These are phyloP conservation scores for Gouania willdenowi DNA, from an alignment of 2,797 vertebrate genomes.

Conservation along the genomic window DNA sequence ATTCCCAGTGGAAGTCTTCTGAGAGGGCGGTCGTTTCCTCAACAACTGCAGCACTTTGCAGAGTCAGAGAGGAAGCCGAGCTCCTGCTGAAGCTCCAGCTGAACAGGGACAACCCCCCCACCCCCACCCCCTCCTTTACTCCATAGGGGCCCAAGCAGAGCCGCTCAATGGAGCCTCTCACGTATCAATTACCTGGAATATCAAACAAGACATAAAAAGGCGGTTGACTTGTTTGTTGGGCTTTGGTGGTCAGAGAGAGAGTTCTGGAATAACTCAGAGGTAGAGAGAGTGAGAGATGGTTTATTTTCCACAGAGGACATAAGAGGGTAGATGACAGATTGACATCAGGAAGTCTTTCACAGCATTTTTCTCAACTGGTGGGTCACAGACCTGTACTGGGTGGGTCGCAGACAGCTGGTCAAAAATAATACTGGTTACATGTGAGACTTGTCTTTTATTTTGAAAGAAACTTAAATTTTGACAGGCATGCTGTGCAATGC, in stretches of 20 bases:
- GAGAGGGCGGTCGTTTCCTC: constrained; percentile 67
- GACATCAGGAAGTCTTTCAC: too few relatives aligned
- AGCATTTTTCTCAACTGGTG: too few relatives aligned
- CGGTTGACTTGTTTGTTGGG: constrained; percentile 68
- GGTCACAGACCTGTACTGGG: too few relatives aligned
- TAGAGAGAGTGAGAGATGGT: constrained; percentile 12
- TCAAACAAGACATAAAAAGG: constrained; percentile 68
- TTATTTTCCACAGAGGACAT: constrained; percentile 30
- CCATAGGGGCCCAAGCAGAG: constrained; percentile 27
- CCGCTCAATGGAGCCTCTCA: constrained; percentile 61
- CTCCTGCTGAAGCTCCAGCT: constrained; percentile 38
- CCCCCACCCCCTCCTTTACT: background rate
- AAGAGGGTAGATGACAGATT: constrained; percentile 8
- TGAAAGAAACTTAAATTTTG: too few relatives aligned
- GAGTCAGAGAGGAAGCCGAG: constrained; percentile 33
- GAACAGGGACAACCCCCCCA: constrained; percentile 50
- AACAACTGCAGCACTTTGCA: constrained; percentile 67
- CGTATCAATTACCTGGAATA: constrained; percentile 70
- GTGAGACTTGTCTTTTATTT: too few relatives aligned
- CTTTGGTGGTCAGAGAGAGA: constrained; percentile 45
- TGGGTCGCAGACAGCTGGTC: too few relatives aligned
- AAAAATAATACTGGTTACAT: too few relatives aligned
- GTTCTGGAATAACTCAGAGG: constrained; percentile 38
- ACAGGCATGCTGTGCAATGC: too few relatives aligned
- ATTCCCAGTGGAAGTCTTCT: constrained; percentile 70